Evolutionary conservation across 92 coral and sea anemone genomes (phyloP).

Genomic region (Virgularia gustaviana): DNA sequence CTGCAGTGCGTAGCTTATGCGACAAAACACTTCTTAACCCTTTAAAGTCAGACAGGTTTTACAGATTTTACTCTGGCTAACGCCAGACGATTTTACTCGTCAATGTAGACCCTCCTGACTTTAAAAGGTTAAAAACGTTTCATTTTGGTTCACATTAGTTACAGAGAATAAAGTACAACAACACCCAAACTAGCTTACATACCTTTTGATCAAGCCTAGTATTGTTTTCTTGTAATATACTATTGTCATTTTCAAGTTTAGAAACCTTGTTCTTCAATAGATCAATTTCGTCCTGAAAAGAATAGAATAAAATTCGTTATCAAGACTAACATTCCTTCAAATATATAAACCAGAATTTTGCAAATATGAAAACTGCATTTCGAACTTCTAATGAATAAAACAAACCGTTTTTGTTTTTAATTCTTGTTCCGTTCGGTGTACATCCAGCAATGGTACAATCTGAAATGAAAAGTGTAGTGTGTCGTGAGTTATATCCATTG

Average conservation of each 20-base stretch:
- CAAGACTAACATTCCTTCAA: neutral
- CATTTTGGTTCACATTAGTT: neutral
- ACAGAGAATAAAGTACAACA: neutral
- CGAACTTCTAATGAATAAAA: too few relatives aligned
- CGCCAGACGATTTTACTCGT: too few relatives aligned
- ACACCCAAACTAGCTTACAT: neutral
- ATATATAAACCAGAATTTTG: too few relatives aligned
- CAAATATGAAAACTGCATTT: too few relatives aligned
- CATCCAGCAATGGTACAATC: constrained; percentile 86
- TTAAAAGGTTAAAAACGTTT: too few relatives aligned
- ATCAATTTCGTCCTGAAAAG: constrained; percentile 68
- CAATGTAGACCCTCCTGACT: too few relatives aligned
- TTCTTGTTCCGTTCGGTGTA: constrained; percentile 97
- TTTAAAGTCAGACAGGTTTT: too few relatives aligned
- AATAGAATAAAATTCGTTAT: neutral
- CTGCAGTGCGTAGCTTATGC: too few relatives aligned
- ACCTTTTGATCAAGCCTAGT: constrained; percentile 80
- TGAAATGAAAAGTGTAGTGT: constrained; percentile 20
- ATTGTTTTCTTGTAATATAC: constrained; percentile 62
- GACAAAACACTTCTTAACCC: too few relatives aligned
- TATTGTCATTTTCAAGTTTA: constrained; percentile 74
- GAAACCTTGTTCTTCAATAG: constrained; percentile 63
- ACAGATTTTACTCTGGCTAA: too few relatives aligned
- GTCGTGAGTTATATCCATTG: neutral
- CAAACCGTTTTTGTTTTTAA: constrained; percentile 78